These are phyloP conservation scores for Stylophora pistillata DNA, from an alignment of 64 coral and sea anemone genomes.

Conservation along the genomic window DNA sequence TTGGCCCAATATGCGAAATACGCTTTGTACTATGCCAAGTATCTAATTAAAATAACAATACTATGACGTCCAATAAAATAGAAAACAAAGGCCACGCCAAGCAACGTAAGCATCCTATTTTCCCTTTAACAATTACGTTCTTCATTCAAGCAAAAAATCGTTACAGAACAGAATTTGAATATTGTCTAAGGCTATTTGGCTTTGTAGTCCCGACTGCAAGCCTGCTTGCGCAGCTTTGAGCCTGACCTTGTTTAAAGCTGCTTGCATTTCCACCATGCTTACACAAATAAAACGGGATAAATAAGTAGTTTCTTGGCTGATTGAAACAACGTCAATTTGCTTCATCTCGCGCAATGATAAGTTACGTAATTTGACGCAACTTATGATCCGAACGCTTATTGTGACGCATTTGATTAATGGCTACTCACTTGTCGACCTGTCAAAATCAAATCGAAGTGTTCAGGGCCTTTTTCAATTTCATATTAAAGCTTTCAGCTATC, in stretches of 20 bases:
- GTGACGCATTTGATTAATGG: neutral
- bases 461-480: neutral
- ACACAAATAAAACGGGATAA: neutral
- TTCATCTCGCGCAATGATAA: neutral
- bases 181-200: neutral
- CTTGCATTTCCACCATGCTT: neutral
- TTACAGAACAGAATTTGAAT: neutral
- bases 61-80: too few species aligned
- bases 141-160: neutral
- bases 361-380: too few species aligned
- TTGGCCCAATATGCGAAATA: conserved; percentile 3
- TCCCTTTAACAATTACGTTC: neutral
- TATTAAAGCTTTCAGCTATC: neutral
- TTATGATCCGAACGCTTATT: too few species aligned
- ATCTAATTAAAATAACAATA: too few species aligned
- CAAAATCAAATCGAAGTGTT: too few species aligned
- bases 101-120: neutral
- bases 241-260: neutral
- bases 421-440: too few species aligned
- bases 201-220: neutral
- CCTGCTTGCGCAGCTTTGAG: neutral
- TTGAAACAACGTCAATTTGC: too few species aligned
- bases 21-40: neutral
- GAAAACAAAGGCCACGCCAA: too few species aligned
- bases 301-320: neutral